Evolutionary conservation across 2,888 invertebrate genomes (phyloP), one percentile per base, ranked within the genome.

Genomic region (Synergus laeviventris): DNA sequence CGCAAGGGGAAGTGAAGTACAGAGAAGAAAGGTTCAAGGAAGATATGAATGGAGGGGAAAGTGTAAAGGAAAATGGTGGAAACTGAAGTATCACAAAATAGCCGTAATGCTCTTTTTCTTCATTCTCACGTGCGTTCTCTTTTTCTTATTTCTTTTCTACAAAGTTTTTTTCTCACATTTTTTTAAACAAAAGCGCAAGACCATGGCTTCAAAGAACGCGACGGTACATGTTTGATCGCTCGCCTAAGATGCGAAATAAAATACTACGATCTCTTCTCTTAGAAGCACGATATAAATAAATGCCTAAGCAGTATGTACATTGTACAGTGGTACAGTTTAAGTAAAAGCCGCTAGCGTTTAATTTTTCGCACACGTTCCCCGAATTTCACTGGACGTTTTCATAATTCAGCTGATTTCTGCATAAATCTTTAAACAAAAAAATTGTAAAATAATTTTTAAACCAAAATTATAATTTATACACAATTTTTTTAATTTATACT

Each of bases 241-340:
- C 81, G 81, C 80, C 79, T 85, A 82, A 78, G 82, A 81, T 82
- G 84, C 87, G 88, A 86, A 87, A 89, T 89, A 89, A 89, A 90
- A 89, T 89, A 89, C 88, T 89, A 89, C 86, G 80, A 82, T 83
- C 86, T 82, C 80, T 80, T 85, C 84, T 83, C 85, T 85, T 87
- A 85, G 86, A 89, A 89, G 87, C 87, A 89, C 83, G 84, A 84
- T 89, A 90, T 91, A 90, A 90, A 91, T 90, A 90, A 90, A 90
- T 90, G 89, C 89, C 85, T 86, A 89, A 89, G 89, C 88, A 84
- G 81, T 90, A 89, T 90, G 85, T 89, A 89, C 89, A 90, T 89
- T 90, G 85, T 89, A 89, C 89, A 90, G 36, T 80, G 59, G 76
- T 80, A 78, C 38, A 74, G 77, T 84, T 89, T 90, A 90, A 90